Evolutionary conservation across 1,140 invertebrate genomes (phyloP), one percentile per base, ranked within the genome.

Genomic region (Cydia fagiglandana): DNA sequence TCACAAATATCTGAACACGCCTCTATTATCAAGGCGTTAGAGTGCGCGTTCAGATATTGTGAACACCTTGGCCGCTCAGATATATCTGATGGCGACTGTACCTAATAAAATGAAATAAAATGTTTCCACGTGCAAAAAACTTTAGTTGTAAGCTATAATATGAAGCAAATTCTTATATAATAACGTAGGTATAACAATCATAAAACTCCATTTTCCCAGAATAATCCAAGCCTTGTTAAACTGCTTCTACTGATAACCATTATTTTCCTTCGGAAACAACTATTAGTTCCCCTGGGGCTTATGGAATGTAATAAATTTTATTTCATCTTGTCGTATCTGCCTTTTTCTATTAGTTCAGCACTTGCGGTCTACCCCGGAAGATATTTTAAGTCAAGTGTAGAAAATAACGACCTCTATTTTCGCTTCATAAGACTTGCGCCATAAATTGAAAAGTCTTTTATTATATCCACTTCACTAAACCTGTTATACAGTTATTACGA

Each of bases 281-380:
- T 86, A 86, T 85, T 86, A 84, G 83, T 83, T 81, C 78, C 77
- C 82, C 68, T 24, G 68, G 24, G 82, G 83, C 81, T 83, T 83
- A 84, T 85, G 78, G 81, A 82, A 80, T 9, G 80, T 86, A 85
- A 86, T 86, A 86, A 86, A 85, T 86, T 86, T 85, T 80, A 84
- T 83, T 85, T 83, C 81, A 82, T 82, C 82, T 79, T 78, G 78
- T 83, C 82, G 76, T 85, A 84, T 83, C 81, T 82, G 78, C 78
- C 77, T 84, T 84, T 82, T 86, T 84, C 83, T 84, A 85, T 86
- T 86, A 83, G 78, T 77, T 76, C 45, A 76, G 45, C 75, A 77
- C 75, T 80, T 76, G 74, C 53, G 74, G 73, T 77, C 76, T 78
- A 76, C 73, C 9, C 73, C 75, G 56, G 50, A 79, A 81, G 78